These are phyloP conservation scores for Leptinotarsa peninsularis DNA, from an alignment of 2,888 invertebrate genomes.

Conservation along the genomic window DNA sequence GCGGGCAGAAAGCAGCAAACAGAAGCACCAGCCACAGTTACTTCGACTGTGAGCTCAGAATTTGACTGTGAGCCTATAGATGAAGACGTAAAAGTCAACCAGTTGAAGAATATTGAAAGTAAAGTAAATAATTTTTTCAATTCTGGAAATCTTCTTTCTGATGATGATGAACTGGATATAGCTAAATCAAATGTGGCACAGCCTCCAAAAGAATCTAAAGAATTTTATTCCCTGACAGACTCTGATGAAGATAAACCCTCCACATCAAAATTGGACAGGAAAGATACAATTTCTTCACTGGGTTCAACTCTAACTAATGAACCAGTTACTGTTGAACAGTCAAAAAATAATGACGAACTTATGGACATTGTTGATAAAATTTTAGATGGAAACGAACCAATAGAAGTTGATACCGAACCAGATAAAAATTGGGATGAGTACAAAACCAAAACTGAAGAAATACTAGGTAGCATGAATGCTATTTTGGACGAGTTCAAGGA, in stretches of 20 bases:
- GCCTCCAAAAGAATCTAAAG: constrained; percentile 25
- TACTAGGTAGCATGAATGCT: constrained; percentile 32
- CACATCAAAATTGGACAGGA: constrained; percentile 12
- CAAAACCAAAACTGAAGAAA: constrained; percentile 32
- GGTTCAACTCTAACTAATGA: background rate
- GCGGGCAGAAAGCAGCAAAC: background rate
- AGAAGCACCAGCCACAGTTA: background rate
- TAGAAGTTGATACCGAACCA: constrained; percentile 15
- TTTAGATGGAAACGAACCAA: constrained; percentile 22
- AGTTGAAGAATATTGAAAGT: constrained; percentile 22
- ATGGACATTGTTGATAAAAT: constrained; percentile 34
- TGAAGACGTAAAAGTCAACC: constrained; percentile 4
- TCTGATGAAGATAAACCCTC: constrained; percentile 33
- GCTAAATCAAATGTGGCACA: background rate
- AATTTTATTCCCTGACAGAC: constrained; percentile 29
- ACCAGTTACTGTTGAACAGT: background rate
- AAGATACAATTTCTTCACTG: background rate
- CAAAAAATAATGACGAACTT: constrained; percentile 23
- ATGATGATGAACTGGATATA: constrained; percentile 20
- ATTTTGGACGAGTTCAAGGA: constrained; percentile 24
- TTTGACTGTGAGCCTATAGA: constrained; percentile 21
- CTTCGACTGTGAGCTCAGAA: background rate
- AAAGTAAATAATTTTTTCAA: constrained; percentile 32
- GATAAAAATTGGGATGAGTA: constrained; percentile 32
- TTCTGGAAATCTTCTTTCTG: constrained; percentile 26